These are phyloP conservation scores for Struthidea cinerea DNA, from an alignment of 2,113 vertebrate species.

Conservation along the genomic window DNA sequence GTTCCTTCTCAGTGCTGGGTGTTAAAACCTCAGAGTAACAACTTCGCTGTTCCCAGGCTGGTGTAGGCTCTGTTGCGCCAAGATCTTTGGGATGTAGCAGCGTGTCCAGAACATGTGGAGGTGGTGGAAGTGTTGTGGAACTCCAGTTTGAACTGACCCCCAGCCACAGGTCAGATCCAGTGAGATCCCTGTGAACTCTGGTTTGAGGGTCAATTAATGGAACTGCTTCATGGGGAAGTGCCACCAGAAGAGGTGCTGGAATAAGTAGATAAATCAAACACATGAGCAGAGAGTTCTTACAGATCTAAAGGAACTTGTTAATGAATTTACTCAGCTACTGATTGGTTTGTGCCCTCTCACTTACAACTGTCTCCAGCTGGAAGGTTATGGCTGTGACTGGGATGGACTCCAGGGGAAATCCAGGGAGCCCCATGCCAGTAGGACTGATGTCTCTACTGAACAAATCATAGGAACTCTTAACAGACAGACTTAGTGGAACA, in stretches of 20 bases:
- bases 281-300: background rate
- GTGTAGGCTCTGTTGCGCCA: background rate
- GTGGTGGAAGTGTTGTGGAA: background rate
- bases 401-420: background rate
- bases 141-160: background rate
- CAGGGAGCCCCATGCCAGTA: background rate
- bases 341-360: background rate
- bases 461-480: background rate
- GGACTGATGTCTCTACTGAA: background rate
- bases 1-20: background rate
- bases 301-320: background rate
- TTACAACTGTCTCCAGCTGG: background rate
- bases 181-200: background rate
- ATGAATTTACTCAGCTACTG: background rate
- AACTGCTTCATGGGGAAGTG: background rate
- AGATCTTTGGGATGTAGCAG: background rate
- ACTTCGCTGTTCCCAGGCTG: background rate
- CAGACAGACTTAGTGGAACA: background rate
- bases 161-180: too few species aligned
- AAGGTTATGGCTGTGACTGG: background rate
- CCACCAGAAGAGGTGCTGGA: background rate
- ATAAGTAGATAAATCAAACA: background rate
- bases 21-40: background rate
- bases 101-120: fast-evolving
- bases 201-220: background rate